Base-by-base conservation (phyloP, 1,140 invertebrate species). In the Batillaria attramentaria region DNA sequence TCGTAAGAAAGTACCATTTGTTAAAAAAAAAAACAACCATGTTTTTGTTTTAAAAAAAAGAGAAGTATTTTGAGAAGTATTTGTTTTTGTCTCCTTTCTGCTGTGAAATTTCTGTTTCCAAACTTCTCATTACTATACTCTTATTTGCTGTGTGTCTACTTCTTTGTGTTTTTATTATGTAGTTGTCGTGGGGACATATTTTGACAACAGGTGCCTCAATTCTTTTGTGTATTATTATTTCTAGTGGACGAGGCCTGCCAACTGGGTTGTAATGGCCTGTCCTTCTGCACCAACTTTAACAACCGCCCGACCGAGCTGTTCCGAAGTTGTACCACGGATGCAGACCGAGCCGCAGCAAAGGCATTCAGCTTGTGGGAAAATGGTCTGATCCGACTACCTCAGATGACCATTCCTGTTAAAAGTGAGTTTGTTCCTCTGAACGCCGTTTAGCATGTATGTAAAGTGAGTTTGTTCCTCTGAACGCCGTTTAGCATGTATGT, bases 211-310 rank as follows among this genome's bases (percentile, higher is more conserved):
- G n/a, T n/a, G n/a, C n/a, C 24, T 50, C 13, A 39, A 28, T 46
- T 43, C 3, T 8, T 50, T 18, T 28, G 24, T 0, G 50, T 16
- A 70, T 79, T 2, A 72, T 24, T 42, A 50, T 54, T 60, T 75
- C 10, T 87, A 95, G 95, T 96, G 13, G 95, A 96, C 66, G 94
- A 96, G 84, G 94, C 96, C 0, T 97, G 96, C 86, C 94, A 95
- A 87, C 91, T 96, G 72, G 95, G 95, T 2, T 97, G 96, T 85
- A 93, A 94, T 41, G 95, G 94, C 1, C 88, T 97, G 0, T 94
- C 93, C 28, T 97, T 94, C 87, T 97, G 96, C 86, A 94, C 93
- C 10, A 95, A 94, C 81, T 97, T 96, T 88, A 97, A 97, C 87
- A 92, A 95, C 84, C 92, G 95, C 2, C 95, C 95, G 0, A 95